A percentile compares a stretch with the other conserved stretches of the same genome.
Evolutionary conservation across 2,797 vertebrate genomes (phyloP).

Genomic region (Rhodeus uyekii): DNA sequence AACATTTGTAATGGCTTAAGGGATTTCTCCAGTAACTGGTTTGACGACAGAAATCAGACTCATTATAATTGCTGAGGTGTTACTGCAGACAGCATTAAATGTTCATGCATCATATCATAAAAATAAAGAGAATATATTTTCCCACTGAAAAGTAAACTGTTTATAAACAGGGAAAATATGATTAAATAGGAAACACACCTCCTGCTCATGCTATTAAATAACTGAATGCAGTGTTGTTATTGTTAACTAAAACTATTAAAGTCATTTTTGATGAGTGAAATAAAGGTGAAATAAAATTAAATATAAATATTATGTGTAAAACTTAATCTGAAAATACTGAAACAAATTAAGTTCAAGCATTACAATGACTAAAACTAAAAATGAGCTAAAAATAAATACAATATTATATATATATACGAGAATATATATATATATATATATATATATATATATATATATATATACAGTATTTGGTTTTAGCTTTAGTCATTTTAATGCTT

Average conservation of each 20-base stretch:
- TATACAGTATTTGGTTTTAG: too few relatives aligned
- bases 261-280: background rate
- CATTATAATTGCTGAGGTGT: background rate
- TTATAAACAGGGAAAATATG: background rate
- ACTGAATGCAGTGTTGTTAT: background rate
- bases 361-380: background rate
- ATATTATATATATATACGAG: too few relatives aligned
- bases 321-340: background rate
- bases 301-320: background rate
- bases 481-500: too few relatives aligned
- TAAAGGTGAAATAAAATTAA: background rate
- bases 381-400: too few relatives aligned
- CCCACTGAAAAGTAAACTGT: background rate
- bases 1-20: background rate
- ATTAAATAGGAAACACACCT: background rate
- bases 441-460: too few relatives aligned
- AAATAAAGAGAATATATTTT: background rate
- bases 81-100: background rate
- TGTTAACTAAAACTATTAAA: background rate
- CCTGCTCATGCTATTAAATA: too few relatives aligned
- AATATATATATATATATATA: too few relatives aligned
- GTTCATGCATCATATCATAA: background rate
- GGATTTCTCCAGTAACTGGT: background rate
- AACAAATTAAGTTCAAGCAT: background rate
- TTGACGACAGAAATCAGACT: background rate